These are phyloP conservation scores for Hanleya hanleyi DNA, from an alignment of 2,888 invertebrate genomes.

Conservation along the genomic window DNA sequence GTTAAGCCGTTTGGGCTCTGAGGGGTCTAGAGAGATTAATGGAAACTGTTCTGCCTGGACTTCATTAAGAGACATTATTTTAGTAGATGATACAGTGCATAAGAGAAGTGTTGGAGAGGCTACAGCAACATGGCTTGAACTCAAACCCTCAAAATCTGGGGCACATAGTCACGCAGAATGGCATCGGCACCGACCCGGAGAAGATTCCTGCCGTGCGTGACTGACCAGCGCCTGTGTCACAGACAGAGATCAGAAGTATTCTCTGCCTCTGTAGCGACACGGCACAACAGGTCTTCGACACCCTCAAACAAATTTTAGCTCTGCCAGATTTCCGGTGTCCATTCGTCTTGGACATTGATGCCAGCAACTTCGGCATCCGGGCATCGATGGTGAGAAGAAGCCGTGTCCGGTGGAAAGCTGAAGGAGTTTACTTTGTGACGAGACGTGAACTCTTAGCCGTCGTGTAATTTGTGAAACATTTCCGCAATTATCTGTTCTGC, in stretches of 20 bases:
- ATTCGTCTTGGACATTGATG: too few species aligned
- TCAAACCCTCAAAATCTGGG: slow-evolving; percentile 46
- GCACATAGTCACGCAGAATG: slow-evolving; percentile 16
- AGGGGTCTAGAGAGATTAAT: slow-evolving; percentile 44
- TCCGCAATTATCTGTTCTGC: slow-evolving; percentile 11
- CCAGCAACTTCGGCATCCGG: too few species aligned
- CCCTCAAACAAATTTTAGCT: too few species aligned
- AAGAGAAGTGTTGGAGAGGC: slow-evolving; percentile 31
- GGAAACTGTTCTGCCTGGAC: slow-evolving; percentile 32
- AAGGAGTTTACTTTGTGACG: too few species aligned
- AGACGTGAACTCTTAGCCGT: too few species aligned
- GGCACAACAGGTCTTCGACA: slow-evolving; percentile 11
- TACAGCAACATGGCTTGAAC: slow-evolving; percentile 38
- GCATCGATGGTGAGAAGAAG: too few species aligned
- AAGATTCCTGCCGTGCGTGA: slow-evolving; percentile 7
- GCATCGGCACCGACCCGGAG: slow-evolving; percentile 10
- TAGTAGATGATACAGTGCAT: slow-evolving; percentile 28
- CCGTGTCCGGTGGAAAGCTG: too few species aligned
- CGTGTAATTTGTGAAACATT: slow-evolving; percentile 16
- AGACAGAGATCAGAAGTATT: slow-evolving; percentile 10
- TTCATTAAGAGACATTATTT: slow-evolving; percentile 31
- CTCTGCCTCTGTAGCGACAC: slow-evolving; percentile 25
- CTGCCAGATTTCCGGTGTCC: too few species aligned
- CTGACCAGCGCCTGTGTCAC: background rate
- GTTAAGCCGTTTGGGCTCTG: slow-evolving; percentile 40